These are phyloP conservation scores for Neelides folsomi DNA, from an alignment of 2,888 invertebrate genomes.

Conservation along the genomic window DNA sequence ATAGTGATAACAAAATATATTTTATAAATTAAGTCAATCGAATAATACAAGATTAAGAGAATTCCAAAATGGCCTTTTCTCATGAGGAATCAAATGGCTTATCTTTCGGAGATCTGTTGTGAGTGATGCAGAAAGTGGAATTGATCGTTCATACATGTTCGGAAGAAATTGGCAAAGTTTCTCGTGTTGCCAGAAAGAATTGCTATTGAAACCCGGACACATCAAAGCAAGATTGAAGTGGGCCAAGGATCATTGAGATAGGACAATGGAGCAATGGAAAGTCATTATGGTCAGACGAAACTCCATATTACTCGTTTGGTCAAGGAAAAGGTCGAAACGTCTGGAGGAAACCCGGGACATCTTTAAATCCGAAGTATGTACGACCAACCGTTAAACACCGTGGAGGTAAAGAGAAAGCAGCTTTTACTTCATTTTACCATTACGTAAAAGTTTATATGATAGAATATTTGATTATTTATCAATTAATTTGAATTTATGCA, in stretches of 20 bases:
- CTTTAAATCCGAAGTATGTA: conserved; percentile 5
- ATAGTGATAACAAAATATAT: too few relatives aligned
- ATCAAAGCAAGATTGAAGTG: not conserved
- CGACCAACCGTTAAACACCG: conserved; percentile 9
- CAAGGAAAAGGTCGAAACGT: conserved; percentile 1
- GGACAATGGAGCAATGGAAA: not conserved
- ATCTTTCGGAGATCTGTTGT: too few relatives aligned
- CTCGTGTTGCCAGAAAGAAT: not conserved
- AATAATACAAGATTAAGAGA: too few relatives aligned
- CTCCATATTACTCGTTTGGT: conserved; percentile 6
- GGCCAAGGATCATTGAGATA: not conserved
- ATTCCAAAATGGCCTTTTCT: too few relatives aligned
- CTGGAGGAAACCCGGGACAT: conserved; percentile 1
- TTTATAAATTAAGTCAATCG: too few relatives aligned
- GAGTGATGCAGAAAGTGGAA: too few relatives aligned
- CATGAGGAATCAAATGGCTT: too few relatives aligned
- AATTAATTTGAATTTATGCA: too few relatives aligned
- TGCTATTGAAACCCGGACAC: not conserved
- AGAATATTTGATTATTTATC: too few relatives aligned
- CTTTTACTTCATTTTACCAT: not conserved
- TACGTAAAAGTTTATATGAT: too few relatives aligned
- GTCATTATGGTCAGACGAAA: conserved; percentile 8
- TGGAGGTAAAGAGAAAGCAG: not conserved
- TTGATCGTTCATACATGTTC: not conserved
- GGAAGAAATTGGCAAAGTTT: not conserved